Evolutionary conservation across 2,888 invertebrate genomes (phyloP).

Genomic region (Drosophila prolongata): DNA sequence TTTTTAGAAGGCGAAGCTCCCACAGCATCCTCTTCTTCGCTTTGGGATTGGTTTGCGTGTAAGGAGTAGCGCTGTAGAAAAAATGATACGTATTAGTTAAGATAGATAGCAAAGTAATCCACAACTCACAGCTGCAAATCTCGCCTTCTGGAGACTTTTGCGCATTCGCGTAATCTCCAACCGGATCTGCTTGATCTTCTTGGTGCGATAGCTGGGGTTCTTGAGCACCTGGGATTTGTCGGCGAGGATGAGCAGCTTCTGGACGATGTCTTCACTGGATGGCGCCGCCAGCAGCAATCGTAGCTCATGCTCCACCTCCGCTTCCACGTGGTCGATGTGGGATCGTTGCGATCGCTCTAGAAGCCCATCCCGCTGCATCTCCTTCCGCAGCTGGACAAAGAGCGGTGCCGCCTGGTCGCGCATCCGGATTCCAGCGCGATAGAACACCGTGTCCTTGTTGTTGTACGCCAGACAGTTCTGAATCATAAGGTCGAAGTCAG

Average conservation of each 20-base stretch:
- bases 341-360: conserved; percentile 82
- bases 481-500: conserved; percentile 98
- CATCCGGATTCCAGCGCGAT: conserved; percentile 94
- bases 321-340: conserved; percentile 85
- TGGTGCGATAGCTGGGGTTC: conserved; percentile 86
- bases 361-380: conserved; percentile 85
- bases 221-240: conserved; percentile 87
- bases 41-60: conserved; percentile 70
- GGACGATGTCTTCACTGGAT: conserved; percentile 81
- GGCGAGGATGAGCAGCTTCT: conserved; percentile 86
- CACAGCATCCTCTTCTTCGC: conserved; percentile 79
- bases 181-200: conserved; percentile 86
- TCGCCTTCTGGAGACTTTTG: conserved; percentile 82
- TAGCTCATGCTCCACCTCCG: conserved; percentile 86
- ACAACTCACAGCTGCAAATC: conserved; percentile 76
- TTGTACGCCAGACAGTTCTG: conserved; percentile 98
- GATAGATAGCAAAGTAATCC: fast-evolving
- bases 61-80: conserved; percentile 58
- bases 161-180: conserved; percentile 86
- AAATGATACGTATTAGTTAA: background rate
- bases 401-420: conserved; percentile 93
- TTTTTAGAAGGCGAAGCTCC: conserved; percentile 57
- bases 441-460: conserved; percentile 97
- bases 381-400: conserved; percentile 91
- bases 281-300: conserved; percentile 83